Evolutionary conservation across 2,113 vertebrate genomes (phyloP), one percentile per base, ranked within the genome.

Genomic region (Syrmaticus mikado): DNA sequence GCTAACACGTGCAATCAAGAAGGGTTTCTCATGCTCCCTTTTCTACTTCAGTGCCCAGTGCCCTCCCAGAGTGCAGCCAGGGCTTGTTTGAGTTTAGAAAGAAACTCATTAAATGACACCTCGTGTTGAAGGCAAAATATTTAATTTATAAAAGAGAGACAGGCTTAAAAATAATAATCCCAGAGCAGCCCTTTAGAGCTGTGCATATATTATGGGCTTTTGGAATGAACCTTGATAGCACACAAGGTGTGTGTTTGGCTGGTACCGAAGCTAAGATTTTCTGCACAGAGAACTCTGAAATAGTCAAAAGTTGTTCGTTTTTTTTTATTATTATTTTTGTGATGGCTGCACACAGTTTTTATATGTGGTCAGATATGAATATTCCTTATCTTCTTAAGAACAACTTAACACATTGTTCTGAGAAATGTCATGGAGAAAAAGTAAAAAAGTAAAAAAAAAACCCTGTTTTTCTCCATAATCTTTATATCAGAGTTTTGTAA

Each of bases 121-220:
- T 80, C 80, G 25, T 77, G 64, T 60, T 74, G 55, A 85, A 87
- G 77, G 85, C 48, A 50, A 20, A 48, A 85, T 91, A 66, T 66
- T 13, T 8, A 19, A 87, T 67, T 82, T 36, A 1, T 53, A 70
- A 76, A 85, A 64, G 79, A 80, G 53, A 48, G 32, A 55, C 16
- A 87, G 67, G n/a, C 24, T 80, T 80, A 80, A 53, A 79, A 89
- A 62, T 43, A 53, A 32, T 64, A 78, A 94, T 68, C 74, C 40
- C 55, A 71, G 68, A 86, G 77, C 86, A 82, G 80, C 36, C 24
- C 45, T 82, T 86, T 8, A 71, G 40, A 46, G 14, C 60, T 85
- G 50, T 50, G 65, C 11, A 1, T 55, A 34, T 82, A 77, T 85
- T 77, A 67, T 40, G 52, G 55, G 34, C 38, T 77, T 77, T 94